These are phyloP conservation scores for Anastrepha ludens DNA, from an alignment of 1,140 invertebrate genomes.

Conservation along the genomic window DNA sequence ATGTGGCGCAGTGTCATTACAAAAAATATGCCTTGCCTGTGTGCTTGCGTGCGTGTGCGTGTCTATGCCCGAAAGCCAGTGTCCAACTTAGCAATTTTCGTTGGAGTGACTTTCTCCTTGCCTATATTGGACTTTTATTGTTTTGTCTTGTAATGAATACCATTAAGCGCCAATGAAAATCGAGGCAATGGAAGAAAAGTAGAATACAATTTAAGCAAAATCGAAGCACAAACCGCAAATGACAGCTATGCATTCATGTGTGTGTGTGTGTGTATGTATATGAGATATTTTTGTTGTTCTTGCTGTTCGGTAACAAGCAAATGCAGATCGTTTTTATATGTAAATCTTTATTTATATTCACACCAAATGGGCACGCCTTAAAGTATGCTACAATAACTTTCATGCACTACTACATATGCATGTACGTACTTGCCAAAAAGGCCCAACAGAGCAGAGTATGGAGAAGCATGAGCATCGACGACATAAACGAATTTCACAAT, in stretches of 20 bases:
- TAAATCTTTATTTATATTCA: conserved; percentile 40
- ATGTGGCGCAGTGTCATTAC: conserved; percentile 39
- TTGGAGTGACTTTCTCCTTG: background rate
- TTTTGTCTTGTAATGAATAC: conserved; percentile 24
- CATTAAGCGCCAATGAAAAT: conserved; percentile 7
- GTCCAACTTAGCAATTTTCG: background rate
- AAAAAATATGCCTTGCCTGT: background rate
- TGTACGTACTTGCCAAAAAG: background rate
- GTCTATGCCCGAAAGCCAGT: background rate
- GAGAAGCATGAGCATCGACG: background rate
- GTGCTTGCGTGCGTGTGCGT: background rate
- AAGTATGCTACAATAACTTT: conserved; percentile 2
- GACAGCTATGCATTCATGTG: background rate
- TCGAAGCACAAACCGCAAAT: conserved; percentile 24
- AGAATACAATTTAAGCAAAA: conserved; percentile 8
- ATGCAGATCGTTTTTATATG: conserved; percentile 1
- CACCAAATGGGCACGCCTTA: conserved; percentile 22
- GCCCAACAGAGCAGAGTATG: background rate
- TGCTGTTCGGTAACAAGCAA: background rate
- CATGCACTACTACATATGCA: background rate
- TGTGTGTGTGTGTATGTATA: too few relatives aligned
- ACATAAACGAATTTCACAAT: conserved; percentile 1
- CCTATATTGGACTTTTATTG: background rate
- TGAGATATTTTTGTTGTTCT: too few relatives aligned
- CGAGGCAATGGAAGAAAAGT: background rate